Percentiles rank a stretch among this genome's conserved stretches.
Conservation (phyloP, 2,797 vertebrate species). For the Amphiprion clarkii region DNA sequence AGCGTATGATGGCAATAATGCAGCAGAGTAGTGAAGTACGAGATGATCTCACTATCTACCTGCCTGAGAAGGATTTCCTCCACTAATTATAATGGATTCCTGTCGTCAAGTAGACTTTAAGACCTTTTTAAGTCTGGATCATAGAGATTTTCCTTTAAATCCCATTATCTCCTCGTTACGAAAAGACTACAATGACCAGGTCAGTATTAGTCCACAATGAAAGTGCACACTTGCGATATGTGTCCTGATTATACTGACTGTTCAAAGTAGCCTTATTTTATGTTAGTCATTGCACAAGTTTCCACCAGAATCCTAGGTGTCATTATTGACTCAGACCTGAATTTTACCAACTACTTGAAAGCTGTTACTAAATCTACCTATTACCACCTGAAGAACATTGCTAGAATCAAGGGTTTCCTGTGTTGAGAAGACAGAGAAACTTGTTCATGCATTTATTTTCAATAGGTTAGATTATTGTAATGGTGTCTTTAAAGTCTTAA, state of each 20-base stretch:
- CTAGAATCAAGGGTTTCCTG: too few relatives aligned
- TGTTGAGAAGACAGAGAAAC: too few relatives aligned
- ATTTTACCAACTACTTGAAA: too few relatives aligned
- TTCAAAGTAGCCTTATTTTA: background rate
- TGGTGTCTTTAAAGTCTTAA: too few relatives aligned
- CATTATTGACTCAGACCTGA: too few relatives aligned
- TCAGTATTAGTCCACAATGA: background rate
- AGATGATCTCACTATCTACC: constrained; percentile 30
- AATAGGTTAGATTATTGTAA: too few relatives aligned
- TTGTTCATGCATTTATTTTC: too few relatives aligned
- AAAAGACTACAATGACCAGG: constrained; percentile 12
- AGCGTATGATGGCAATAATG: constrained; percentile 24
- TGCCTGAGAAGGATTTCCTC: constrained; percentile 11
- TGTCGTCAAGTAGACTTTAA: constrained; percentile 4
- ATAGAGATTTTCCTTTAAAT: constrained; percentile 24
- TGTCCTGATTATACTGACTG: background rate
- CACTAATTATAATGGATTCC: constrained; percentile 26
- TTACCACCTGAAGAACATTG: too few relatives aligned
- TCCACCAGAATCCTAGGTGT: too few relatives aligned
- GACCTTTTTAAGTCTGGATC: constrained; percentile 11
- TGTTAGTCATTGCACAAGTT: background rate
- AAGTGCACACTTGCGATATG: background rate
- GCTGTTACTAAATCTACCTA: too few relatives aligned
- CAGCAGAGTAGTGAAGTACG: constrained; percentile 38
- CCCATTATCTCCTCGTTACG: background rate